A percentile compares a stretch with the other conserved stretches of the same genome.
Evolutionary conservation across 1,140 invertebrate genomes (phyloP).

Genomic region (Zaprionus taronus): DNA sequence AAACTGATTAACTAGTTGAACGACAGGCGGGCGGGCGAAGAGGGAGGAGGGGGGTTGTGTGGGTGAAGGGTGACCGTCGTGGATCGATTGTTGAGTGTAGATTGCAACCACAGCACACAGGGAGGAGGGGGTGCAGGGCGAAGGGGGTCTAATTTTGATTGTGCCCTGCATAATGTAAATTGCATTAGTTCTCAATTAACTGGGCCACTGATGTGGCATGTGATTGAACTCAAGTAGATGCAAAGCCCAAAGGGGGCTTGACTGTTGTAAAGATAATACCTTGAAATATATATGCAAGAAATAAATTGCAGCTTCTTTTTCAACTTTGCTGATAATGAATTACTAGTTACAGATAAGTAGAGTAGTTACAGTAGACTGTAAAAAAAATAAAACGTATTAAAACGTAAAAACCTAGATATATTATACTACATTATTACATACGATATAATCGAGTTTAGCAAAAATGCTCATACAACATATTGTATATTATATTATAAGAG

Average conservation of each 20-base stretch:
- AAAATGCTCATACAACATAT: no score
- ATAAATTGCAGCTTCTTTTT: no score
- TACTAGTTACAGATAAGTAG: no score
- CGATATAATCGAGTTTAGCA: no score
- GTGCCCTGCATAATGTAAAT: conserved; percentile 55
- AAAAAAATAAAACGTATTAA: no score
- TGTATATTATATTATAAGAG: no score
- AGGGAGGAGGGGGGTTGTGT: no score
- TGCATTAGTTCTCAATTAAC: conserved; percentile 69
- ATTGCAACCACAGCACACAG: conserved; percentile 54
- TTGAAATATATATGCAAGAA: no score
- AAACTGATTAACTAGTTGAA: conserved; percentile 37
- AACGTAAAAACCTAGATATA: no score
- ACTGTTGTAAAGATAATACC: not conserved
- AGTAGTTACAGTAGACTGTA: no score
- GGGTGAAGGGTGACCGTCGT: not conserved
- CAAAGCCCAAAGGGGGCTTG: not conserved
- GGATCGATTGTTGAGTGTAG: conserved; percentile 7
- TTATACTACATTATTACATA: no score
- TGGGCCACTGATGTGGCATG: conserved; percentile 46
- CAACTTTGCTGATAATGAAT: no score
- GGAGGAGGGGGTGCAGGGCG: not conserved
- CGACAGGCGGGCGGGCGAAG: not conserved
- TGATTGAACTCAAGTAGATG: conserved; percentile 1
- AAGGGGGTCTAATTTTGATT: conserved; percentile 63